Base-by-base conservation (phyloP, 2,888 invertebrate genomes). In the Punctoribates punctum region DNA sequence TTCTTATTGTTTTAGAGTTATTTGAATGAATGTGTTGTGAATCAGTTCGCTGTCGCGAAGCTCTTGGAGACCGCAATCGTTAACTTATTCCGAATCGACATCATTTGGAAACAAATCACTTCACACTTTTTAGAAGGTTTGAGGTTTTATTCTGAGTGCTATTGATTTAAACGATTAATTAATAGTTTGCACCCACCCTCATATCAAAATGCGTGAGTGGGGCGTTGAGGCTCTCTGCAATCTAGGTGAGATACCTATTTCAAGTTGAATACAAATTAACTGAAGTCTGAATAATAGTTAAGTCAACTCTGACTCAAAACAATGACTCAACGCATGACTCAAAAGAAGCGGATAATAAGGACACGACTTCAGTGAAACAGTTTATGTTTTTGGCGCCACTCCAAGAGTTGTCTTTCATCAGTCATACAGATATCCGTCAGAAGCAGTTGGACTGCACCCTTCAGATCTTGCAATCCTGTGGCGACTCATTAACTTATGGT, bases 1-100 rank as follows among this genome's bases (percentile, higher is more conserved):
- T 1, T 23, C 2, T 72, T n/a, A 34, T 20, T 73, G 9, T 29
- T 38, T 54, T 72, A 6, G 5, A 65, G 15, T 6, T n/a, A 65
- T 65, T 9, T 34, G 8, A 34, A 65, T 23, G 11, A 65, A 27
- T 65, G 27, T 6, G 23, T 23, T 23, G 23, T 5, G 25, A 60
- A 17, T 48, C 17, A 75, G 76, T 98, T 98, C 85, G 96, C 97
- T 3, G 95, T 98, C 3, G 96, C 97, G 3, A 98, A 98, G 84
- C 86, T 98, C n/a, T 86, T 98, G n/a, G 98, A 99, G 86, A 96
- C 96, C 0, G 96, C 96, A 0, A 84, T 96, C 77, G 96, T 96
- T 0, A 98, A 98, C 85, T 88, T 98, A 87, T 89, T 91, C 72
- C 87, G 98, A 75, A 92, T 97, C 62, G 94, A 96, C 84, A 93